Percentiles rank a stretch among this genome's conserved stretches.
Evolutionary conservation across 2,113 vertebrate species (phyloP).

Genomic region (Aramus guarauna): DNA sequence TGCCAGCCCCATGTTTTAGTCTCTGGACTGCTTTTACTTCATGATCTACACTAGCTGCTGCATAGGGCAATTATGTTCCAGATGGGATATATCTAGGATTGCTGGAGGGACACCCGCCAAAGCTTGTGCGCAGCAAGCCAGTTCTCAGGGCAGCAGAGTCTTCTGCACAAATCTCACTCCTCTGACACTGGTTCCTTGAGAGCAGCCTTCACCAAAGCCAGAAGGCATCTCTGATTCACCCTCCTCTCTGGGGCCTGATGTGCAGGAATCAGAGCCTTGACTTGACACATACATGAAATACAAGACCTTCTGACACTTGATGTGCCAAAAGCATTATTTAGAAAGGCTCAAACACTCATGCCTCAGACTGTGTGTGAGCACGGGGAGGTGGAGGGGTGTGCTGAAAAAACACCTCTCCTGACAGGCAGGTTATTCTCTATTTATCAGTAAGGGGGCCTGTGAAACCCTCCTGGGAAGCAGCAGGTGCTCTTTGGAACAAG

Average conservation of each 20-base stretch:
- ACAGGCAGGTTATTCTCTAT: background rate
- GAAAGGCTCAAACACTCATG: background rate
- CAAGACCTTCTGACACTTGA: background rate
- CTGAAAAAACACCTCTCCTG: background rate
- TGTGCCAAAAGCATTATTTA: background rate
- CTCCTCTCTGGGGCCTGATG: background rate
- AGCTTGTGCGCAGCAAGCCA: background rate
- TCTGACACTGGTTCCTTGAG: background rate
- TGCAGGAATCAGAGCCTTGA: background rate
- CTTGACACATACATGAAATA: background rate
- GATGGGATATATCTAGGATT: background rate
- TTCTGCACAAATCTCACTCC: background rate
- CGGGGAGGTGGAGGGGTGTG: background rate
- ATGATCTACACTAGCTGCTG: background rate
- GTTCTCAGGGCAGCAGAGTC: background rate
- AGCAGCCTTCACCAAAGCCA: background rate
- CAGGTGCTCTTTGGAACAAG: background rate
- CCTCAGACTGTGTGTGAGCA: rapidly evolving
- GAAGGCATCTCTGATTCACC: background rate
- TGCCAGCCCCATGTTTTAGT: background rate
- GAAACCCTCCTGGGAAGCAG: background rate
- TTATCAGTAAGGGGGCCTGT: background rate
- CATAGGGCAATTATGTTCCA: background rate
- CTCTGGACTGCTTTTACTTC: background rate
- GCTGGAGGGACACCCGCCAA: background rate